Percentiles rank a stretch among this genome's conserved stretches.
Conservation (phyloP, 2,888 invertebrate species). For the Phyto melanocephala region DNA sequence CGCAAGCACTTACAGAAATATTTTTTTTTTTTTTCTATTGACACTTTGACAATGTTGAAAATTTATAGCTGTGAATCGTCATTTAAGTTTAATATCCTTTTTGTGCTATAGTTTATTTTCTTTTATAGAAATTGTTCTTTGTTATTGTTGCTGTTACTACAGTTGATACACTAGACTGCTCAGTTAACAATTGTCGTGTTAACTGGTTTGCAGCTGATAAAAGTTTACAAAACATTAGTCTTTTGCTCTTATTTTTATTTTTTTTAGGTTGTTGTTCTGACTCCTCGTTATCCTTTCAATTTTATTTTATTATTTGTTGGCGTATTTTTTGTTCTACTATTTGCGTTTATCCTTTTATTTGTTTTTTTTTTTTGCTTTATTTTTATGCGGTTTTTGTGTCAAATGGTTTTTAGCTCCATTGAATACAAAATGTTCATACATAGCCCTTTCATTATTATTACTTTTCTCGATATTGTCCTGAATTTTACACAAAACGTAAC, state of each 20-base stretch:
- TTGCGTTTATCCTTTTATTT: conserved; percentile 28
- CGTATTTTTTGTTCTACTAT: not conserved
- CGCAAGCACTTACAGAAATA: no score
- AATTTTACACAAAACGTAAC: not conserved
- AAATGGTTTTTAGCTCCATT: conserved; percentile 64
- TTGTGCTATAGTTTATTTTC: conserved; percentile 7
- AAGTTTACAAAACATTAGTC: conserved; percentile 67
- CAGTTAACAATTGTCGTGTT: conserved; percentile 68
- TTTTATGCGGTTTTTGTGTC: conserved; percentile 65
- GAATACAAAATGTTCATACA: conserved; percentile 55
- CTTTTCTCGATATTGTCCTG: conserved; percentile 21
- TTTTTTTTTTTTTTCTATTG: conserved; percentile 40
- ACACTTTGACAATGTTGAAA: conserved; percentile 60
- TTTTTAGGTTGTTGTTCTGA: conserved; percentile 27
- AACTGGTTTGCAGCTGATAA: conserved; percentile 77
- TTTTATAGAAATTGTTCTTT: conserved; percentile 11
- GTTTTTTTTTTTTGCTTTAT: conserved; percentile 44
- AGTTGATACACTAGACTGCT: conserved; percentile 38
- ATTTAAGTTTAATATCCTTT: conserved; percentile 40
- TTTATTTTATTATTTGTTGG: conserved; percentile 27
- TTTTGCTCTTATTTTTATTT: conserved; percentile 1
- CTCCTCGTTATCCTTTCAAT: conserved; percentile 58
- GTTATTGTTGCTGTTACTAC: not conserved
- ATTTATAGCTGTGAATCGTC: conserved; percentile 56
- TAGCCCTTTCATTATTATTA: conserved; percentile 33